Evolutionary conservation across 1,140 invertebrate species (phyloP), one percentile per base, ranked within the genome.

Genomic region (Vollenhovia emeryi): DNA sequence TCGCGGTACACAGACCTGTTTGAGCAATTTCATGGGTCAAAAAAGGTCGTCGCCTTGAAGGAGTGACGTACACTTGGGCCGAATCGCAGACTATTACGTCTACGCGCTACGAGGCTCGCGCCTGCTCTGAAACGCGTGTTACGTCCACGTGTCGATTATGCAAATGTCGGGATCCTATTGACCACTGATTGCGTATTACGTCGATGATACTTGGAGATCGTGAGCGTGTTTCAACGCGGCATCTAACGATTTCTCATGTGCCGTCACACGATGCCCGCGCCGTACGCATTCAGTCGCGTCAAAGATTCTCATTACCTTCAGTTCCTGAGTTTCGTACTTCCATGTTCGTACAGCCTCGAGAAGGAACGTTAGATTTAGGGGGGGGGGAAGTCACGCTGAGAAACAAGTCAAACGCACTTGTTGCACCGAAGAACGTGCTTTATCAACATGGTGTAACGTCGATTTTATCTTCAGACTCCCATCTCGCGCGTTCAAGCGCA

Each of bases 61-160:
- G 21, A n/a, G 2, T 9, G 8, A 75, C 11, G 11, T 27, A 43
- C 36, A 2, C 21, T 33, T 74, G 9, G 2, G 36, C 15, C 33
- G 50, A 57, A 40, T 57, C 7, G 15, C 21, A n/a, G 27, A 13
- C 68, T 7, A n/a, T 69, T 68, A 45, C 24, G 36, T 36, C 50
- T 13, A 55, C 52, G 52, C 24, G 7, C 48, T n/a, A 7, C n/a
- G 36, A 27, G 13, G 11, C n/a, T 9, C 60, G 30, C 18, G 60
- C 33, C 11, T 66, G 36, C 33, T 24, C 36, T 5, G n/a, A 13
- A 57, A 18, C 21, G 4, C 21, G 21, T n/a, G n/a, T 75, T 43
- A 75, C 48, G 27, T 59, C 33, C 18, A 71, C 52, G 73, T 21
- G 27, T 60, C 8, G 36, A 75, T 75, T 60, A 75, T 43, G 73